These are phyloP conservation scores for Rhinoraja longicauda DNA, from an alignment of 2,797 vertebrate genomes.

Conservation along the genomic window DNA sequence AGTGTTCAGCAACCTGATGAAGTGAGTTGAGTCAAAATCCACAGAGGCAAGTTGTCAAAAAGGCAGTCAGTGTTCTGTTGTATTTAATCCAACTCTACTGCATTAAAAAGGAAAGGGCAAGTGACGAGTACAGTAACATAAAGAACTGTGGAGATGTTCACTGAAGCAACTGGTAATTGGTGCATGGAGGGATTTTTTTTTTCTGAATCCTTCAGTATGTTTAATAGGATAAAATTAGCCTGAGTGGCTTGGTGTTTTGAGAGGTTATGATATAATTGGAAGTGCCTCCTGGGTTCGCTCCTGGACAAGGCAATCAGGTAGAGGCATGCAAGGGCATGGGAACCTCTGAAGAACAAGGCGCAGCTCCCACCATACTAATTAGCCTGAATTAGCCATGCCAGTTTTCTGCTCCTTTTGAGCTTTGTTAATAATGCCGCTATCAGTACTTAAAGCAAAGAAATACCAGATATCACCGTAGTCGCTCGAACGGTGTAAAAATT, in stretches of 20 bases:
- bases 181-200: slow-evolving; percentile 66
- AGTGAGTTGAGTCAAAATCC: slow-evolving; percentile 24
- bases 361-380: slow-evolving; percentile 61
- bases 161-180: slow-evolving; percentile 66
- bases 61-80: slow-evolving; percentile 26
- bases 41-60: slow-evolving; percentile 21
- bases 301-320: slow-evolving; percentile 66
- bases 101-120: slow-evolving; percentile 27
- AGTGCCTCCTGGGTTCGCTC: slow-evolving; percentile 66
- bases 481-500: not conserved
- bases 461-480: not conserved
- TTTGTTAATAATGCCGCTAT: slow-evolving; percentile 56
- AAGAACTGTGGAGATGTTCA: slow-evolving; percentile 64
- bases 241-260: slow-evolving; percentile 67
- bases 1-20: too few relatives aligned
- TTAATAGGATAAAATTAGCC: slow-evolving; percentile 73
- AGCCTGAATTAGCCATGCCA: slow-evolving; percentile 65
- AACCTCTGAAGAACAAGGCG: slow-evolving; percentile 58
- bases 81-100: slow-evolving; percentile 25
- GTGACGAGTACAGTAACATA: slow-evolving; percentile 50
- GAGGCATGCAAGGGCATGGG: slow-evolving; percentile 56
- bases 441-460: slow-evolving; percentile 40
- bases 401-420: slow-evolving; percentile 66
- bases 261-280: slow-evolving; percentile 70
- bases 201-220: slow-evolving; percentile 63